These are phyloP conservation scores for Entelurus aequoreus DNA, from an alignment of 2,113 vertebrate genomes.

Conservation along the genomic window DNA sequence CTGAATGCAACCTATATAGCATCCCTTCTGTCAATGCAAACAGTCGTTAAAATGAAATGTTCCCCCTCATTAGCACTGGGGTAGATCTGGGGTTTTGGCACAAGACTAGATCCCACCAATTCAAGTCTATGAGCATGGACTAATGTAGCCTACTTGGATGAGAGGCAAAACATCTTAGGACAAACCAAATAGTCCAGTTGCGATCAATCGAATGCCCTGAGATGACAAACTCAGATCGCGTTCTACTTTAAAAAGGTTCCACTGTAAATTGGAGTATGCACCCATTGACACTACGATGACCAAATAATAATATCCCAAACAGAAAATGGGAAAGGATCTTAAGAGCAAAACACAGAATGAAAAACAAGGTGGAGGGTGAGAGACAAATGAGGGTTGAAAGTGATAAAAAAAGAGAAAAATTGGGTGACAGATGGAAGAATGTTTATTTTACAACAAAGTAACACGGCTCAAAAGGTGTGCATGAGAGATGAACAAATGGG, in stretches of 20 bases:
- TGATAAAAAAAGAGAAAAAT: slow-evolving; percentile 26
- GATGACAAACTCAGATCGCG: neutral
- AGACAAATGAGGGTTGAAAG: slow-evolving; percentile 41
- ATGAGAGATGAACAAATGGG: slow-evolving; percentile 71
- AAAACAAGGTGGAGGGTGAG: slow-evolving; percentile 22
- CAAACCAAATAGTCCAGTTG: no score
- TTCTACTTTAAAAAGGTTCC: no score
- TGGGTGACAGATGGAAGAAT: slow-evolving; percentile 65
- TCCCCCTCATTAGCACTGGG: no score
- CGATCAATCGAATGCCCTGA: no score
- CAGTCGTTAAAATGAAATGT: no score
- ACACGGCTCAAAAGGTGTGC: slow-evolving; percentile 72
- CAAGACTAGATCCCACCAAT: no score
- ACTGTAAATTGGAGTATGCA: neutral
- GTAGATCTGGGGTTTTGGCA: no score
- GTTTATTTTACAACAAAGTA: slow-evolving; percentile 91
- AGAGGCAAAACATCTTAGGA: no score
- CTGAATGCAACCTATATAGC: no score
- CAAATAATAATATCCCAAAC: slow-evolving; percentile 18
- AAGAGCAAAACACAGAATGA: slow-evolving; percentile 29
- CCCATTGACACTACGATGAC: neutral
- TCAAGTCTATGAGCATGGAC: no score
- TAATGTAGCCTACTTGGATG: no score
- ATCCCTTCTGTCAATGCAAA: no score
- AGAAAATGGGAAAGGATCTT: slow-evolving; percentile 49